A percentile compares a stretch with the other conserved stretches of the same genome.
Evolutionary conservation across 2,797 vertebrate genomes (phyloP).

Genomic region (Lagodon rhomboides): DNA sequence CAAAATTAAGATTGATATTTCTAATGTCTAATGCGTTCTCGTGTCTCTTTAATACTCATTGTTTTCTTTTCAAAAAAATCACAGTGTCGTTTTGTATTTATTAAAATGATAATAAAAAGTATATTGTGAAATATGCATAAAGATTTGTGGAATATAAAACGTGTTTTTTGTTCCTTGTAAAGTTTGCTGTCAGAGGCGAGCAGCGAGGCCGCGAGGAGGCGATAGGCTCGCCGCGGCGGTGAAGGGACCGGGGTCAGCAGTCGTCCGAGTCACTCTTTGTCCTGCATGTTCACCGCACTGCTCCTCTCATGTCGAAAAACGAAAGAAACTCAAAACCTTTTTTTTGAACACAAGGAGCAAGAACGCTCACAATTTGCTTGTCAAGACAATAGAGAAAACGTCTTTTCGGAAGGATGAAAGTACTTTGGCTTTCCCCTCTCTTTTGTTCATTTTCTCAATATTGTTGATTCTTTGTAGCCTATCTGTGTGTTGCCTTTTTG

Average conservation of each 20-base stretch:
- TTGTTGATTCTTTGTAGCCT: conserved; percentile 87
- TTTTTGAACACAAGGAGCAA: conserved; percentile 69
- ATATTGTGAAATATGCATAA: conserved; percentile 92
- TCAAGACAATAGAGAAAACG: conserved; percentile 71
- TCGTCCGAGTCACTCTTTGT: conserved; percentile 77
- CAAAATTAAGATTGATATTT: conserved; percentile 89
- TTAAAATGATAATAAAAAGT: conserved; percentile 91
- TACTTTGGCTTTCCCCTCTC: conserved; percentile 76
- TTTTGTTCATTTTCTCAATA: conserved; percentile 81
- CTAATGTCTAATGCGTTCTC: conserved; percentile 86
- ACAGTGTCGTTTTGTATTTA: conserved; percentile 92
- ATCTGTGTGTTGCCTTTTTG: conserved; percentile 86
- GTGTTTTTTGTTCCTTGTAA: conserved; percentile 78
- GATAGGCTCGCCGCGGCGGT: conserved; percentile 57
- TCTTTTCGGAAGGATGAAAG: conserved; percentile 79
- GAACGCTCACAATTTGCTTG: conserved; percentile 69
- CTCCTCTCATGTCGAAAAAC: conserved; percentile 79
- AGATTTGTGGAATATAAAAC: conserved; percentile 85
- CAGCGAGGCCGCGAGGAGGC: conserved; percentile 74
- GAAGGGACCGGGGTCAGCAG: conserved; percentile 55
- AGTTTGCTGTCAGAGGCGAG: conserved; percentile 76
- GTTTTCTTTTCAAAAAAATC: conserved; percentile 83
- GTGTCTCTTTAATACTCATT: conserved; percentile 89
- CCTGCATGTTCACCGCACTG: conserved; percentile 83
- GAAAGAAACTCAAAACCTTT: conserved; percentile 61